Percentiles rank a stretch among this genome's conserved stretches.
phyloP scores from a whole-genome alignment of 2,888 invertebrate genomes.

The Machimus rusticus region DNA sequence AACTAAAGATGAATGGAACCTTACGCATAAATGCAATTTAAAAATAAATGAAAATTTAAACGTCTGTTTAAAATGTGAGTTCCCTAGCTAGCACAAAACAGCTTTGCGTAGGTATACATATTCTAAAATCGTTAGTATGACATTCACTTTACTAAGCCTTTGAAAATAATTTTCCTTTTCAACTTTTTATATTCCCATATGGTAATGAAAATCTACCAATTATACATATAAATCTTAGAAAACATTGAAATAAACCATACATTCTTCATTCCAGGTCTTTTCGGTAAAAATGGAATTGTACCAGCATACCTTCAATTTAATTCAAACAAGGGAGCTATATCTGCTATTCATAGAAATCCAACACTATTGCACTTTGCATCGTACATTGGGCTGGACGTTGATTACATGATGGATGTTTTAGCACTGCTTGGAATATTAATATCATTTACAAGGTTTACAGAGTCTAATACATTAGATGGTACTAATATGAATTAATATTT shows the following conservation, averaged over 20 bases:
- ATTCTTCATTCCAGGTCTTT: constrained; percentile 68
- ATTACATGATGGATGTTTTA: constrained; percentile 73
- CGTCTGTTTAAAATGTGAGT: too few species aligned
- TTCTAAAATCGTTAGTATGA: background rate
- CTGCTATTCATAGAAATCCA: constrained; percentile 67
- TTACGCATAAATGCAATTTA: too few species aligned
- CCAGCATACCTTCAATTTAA: constrained; percentile 67
- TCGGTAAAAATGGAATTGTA: constrained; percentile 77
- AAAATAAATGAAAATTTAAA: too few species aligned
- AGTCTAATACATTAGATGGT: background rate
- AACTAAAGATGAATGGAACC: background rate
- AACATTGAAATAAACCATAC: background rate
- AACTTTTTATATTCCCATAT: too few species aligned
- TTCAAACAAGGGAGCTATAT: constrained; percentile 52
- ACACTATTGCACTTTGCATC: constrained; percentile 73
- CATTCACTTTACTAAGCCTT: background rate
- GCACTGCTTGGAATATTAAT: constrained; percentile 70
- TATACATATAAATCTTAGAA: background rate
- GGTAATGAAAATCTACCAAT: too few species aligned
- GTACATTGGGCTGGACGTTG: constrained; percentile 70
- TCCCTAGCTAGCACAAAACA: too few species aligned
- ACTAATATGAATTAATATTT: constrained; percentile 40
- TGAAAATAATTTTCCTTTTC: background rate
- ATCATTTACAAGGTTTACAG: constrained; percentile 70
- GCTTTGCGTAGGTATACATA: too few species aligned